A percentile compares a stretch with the other conserved stretches of the same genome.
These are phyloP conservation scores for Drosophila bipectinata DNA, from an alignment of 1,140 invertebrate genomes.

Conservation along the genomic window DNA sequence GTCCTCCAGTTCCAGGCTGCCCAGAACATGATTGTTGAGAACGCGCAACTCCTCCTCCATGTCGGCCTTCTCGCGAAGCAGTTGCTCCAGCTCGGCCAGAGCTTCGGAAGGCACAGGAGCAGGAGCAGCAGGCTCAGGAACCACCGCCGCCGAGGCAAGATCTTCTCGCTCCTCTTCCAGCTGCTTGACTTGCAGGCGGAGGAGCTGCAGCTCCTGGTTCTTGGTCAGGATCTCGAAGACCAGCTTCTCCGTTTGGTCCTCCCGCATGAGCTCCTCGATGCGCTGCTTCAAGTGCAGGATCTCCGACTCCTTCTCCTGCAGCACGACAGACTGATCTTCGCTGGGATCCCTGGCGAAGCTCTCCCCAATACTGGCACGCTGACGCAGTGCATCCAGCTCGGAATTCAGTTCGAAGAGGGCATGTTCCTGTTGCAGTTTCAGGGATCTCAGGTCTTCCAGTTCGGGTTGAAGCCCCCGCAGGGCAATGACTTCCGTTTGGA, in stretches of 20 bases:
- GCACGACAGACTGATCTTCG: slow-evolving; percentile 55
- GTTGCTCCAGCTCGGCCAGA: slow-evolving; percentile 24
- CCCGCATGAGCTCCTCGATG: slow-evolving; percentile 81
- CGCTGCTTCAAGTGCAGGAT: slow-evolving; percentile 84
- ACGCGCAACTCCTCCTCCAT: slow-evolving; percentile 83
- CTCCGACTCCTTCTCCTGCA: slow-evolving; percentile 82
- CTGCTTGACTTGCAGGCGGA: slow-evolving; percentile 68
- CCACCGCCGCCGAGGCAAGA: slow-evolving; percentile 1
- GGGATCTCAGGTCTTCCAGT: slow-evolving; percentile 1
- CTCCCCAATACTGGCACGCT: slow-evolving; percentile 4
- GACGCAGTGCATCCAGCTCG: slow-evolving; percentile 31
- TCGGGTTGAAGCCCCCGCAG: slow-evolving; percentile 4
- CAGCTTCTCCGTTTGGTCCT: slow-evolving; percentile 81
- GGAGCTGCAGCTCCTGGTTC: slow-evolving; percentile 72
- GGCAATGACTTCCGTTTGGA: slow-evolving; percentile 3
- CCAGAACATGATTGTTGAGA: slow-evolving; percentile 80
- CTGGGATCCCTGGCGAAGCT: slow-evolving; percentile 44
- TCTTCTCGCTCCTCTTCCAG: slow-evolving; percentile 58
- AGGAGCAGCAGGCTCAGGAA: not conserved
- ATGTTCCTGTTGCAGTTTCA: not conserved
- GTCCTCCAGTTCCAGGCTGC: slow-evolving; percentile 77
- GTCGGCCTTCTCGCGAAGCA: slow-evolving; percentile 66
- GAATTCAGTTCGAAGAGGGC: not conserved
- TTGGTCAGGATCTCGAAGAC: slow-evolving; percentile 82
- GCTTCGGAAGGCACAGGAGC: not conserved